Evolutionary conservation across 2,113 vertebrate genomes (phyloP).

Genomic region (Pitta sordida): DNA sequence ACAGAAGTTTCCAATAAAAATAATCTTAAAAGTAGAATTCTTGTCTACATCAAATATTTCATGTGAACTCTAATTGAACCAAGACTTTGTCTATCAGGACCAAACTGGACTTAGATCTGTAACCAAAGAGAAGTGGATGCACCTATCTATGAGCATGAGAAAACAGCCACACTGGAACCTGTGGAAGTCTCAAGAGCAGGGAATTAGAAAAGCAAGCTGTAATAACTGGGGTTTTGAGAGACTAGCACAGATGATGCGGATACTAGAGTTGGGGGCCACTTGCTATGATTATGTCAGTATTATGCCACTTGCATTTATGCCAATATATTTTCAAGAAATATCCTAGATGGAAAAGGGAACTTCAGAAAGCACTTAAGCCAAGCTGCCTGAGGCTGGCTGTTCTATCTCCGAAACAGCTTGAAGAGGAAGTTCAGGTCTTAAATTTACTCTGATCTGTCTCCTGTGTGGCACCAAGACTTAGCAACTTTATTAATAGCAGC

Average conservation of each 20-base stretch:
- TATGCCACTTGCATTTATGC: neutral
- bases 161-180: neutral
- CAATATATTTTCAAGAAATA: neutral
- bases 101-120: neutral
- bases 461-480: neutral
- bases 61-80: neutral
- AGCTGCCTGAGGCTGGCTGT: neutral
- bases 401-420: neutral
- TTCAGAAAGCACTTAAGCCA: neutral
- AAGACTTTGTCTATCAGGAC: neutral
- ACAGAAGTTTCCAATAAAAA: neutral
- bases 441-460: neutral
- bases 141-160: neutral
- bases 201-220: neutral
- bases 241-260: neutral
- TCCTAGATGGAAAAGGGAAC: neutral
- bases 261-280: neutral
- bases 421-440: neutral
- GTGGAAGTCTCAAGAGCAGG: neutral
- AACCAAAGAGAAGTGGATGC: neutral
- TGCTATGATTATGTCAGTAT: neutral
- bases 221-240: neutral
- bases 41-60: neutral
- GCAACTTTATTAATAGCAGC: neutral
- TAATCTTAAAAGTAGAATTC: neutral